A percentile compares a stretch with the other conserved stretches of the same genome.
These are phyloP conservation scores for pig (Sus scrofa) DNA, from an alignment of 2,113 vertebrate species.

Conservation along the genomic window DNA sequence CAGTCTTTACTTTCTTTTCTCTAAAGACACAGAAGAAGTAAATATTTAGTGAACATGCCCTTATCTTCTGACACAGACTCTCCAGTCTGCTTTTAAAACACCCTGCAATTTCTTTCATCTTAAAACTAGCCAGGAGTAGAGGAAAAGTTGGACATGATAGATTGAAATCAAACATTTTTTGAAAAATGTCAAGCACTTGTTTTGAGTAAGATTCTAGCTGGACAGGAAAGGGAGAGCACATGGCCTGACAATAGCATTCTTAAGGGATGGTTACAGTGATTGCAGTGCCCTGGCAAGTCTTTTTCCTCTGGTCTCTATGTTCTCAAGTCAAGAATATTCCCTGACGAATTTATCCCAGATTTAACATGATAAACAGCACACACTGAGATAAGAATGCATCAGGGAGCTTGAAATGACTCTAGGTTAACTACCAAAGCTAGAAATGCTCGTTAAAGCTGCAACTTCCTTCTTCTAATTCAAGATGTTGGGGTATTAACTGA, in stretches of 20 bases:
- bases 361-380: constrained; percentile 56
- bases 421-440: constrained; percentile 61
- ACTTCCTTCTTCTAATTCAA: constrained; percentile 13
- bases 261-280: not conserved
- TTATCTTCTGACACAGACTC: constrained; percentile 54
- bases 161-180: constrained; percentile 16
- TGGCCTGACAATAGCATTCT: not conserved
- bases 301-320: not conserved
- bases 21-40: constrained; percentile 24
- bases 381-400: not conserved
- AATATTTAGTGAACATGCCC: constrained; percentile 63
- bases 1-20: not conserved
- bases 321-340: constrained; percentile 34
- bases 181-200: constrained; percentile 10
- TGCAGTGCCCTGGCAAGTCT: not conserved
- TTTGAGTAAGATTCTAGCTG: constrained; percentile 55
- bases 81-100: constrained; percentile 61
- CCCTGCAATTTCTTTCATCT: constrained; percentile 63
- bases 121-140: constrained; percentile 50
- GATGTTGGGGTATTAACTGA: constrained; percentile 32
- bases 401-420: constrained; percentile 8
- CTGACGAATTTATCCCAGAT: constrained; percentile 32
- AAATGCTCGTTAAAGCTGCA: constrained; percentile 51
- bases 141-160: not conserved
- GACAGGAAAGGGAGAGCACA: not conserved